These are phyloP conservation scores for Phataginus tricuspis DNA, from an alignment of 2,797 vertebrate genomes.

Conservation along the genomic window DNA sequence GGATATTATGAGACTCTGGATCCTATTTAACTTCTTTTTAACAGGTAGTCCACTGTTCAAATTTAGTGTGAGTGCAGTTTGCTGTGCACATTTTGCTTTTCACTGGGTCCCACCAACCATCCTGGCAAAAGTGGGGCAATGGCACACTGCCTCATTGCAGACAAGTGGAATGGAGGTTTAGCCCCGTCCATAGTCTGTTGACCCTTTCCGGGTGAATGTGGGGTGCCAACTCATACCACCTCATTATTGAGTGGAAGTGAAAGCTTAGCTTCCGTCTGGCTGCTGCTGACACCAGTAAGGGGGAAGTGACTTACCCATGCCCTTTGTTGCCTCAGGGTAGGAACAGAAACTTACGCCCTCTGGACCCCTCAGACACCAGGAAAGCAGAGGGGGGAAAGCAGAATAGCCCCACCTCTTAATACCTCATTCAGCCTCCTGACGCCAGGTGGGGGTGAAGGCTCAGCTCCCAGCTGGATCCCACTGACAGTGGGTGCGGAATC, in stretches of 20 bases:
- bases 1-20: slow-evolving; percentile 2
- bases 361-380: neutral
- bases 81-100: neutral
- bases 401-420: too few species aligned
- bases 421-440: neutral
- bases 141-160: neutral
- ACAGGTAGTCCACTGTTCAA: neutral
- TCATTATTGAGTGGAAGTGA: neutral
- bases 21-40: neutral
- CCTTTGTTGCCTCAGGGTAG: neutral
- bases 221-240: neutral
- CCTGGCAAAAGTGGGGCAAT: neutral
- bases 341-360: neutral
- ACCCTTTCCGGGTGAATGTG: neutral
- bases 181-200: neutral
- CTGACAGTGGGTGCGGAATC: neutral
- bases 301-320: neutral
- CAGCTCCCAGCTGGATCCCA: neutral
- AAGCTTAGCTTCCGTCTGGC: neutral
- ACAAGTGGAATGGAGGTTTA: neutral
- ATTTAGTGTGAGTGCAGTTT: neutral
- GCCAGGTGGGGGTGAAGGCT: neutral
- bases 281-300: neutral
- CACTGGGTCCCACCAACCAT: neutral
- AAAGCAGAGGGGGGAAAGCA: neutral